Conservation (phyloP, 2,888 invertebrate species). For the Schizaphis graminum region DNA sequence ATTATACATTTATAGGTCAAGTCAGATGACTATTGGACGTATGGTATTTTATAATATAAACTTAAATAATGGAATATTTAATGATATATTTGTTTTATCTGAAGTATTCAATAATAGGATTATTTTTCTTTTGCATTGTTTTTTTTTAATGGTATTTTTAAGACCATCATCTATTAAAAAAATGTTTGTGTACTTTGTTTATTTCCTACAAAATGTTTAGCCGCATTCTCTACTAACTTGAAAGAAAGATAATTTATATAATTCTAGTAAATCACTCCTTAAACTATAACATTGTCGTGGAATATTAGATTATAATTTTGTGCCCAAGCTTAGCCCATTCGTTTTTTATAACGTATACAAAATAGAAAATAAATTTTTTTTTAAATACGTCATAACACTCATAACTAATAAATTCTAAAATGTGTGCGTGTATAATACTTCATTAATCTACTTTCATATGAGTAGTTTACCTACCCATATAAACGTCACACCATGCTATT, state of each 20-base stretch:
- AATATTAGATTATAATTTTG: too few relatives aligned
- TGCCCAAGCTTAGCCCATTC: too few relatives aligned
- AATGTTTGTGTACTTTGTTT: background rate
- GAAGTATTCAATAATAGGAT: background rate
- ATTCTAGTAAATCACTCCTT: too few relatives aligned
- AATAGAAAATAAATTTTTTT: too few relatives aligned
- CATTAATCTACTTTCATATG: background rate
- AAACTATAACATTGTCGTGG: too few relatives aligned
- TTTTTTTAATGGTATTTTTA: background rate
- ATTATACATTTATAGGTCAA: background rate
- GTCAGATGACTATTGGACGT: background rate
- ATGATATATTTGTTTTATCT: background rate
- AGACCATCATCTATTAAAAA: background rate
- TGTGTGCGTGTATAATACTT: background rate
- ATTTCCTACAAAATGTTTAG: background rate
- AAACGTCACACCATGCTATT: background rate
- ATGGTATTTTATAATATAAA: background rate
- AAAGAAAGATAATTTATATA: background rate
- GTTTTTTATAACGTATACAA: too few relatives aligned
- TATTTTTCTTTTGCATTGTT: background rate
- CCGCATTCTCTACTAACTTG: background rate
- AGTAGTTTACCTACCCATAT: background rate
- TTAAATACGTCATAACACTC: too few relatives aligned
- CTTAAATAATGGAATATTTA: background rate
- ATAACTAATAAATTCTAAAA: slow-evolving; percentile 4